Evolutionary conservation across 2,113 vertebrate genomes (phyloP).

Genomic region (Malurus alboscapulatus): DNA sequence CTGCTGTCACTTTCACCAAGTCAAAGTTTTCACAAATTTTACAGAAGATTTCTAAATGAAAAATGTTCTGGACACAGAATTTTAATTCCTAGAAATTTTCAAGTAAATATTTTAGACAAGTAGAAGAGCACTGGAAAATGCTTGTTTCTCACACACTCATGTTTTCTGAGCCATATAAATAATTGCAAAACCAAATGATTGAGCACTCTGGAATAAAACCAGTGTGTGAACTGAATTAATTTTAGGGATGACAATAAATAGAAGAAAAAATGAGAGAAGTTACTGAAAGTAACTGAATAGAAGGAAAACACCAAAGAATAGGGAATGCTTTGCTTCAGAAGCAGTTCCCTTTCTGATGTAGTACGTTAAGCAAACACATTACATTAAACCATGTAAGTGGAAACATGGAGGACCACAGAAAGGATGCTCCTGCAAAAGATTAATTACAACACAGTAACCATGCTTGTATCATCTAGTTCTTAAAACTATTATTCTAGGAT

Average conservation of each 20-base stretch:
- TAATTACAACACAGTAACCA: background rate
- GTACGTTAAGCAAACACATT: background rate
- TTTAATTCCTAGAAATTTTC: background rate
- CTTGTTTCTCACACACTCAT: rapidly evolving
- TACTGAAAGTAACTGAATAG: background rate
- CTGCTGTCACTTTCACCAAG: background rate
- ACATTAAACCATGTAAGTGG: background rate
- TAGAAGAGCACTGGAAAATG: background rate
- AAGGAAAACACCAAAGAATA: background rate
- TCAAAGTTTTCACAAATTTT: background rate
- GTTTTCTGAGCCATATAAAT: background rate
- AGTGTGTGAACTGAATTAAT: background rate
- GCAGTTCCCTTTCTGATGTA: background rate
- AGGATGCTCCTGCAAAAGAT: background rate
- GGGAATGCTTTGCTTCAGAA: background rate
- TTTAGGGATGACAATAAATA: background rate
- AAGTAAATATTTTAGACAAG: background rate
- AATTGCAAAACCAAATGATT: background rate
- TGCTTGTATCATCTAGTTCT: background rate
- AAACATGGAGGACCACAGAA: background rate
- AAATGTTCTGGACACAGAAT: background rate
- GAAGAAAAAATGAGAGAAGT: background rate
- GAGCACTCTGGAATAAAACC: background rate
- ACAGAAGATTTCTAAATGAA: background rate
- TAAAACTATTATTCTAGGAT: background rate